A percentile compares a stretch with the other conserved stretches of the same genome.
Evolutionary conservation across 2,113 vertebrate genomes (phyloP).

Genomic region (Heterotis niloticus): DNA sequence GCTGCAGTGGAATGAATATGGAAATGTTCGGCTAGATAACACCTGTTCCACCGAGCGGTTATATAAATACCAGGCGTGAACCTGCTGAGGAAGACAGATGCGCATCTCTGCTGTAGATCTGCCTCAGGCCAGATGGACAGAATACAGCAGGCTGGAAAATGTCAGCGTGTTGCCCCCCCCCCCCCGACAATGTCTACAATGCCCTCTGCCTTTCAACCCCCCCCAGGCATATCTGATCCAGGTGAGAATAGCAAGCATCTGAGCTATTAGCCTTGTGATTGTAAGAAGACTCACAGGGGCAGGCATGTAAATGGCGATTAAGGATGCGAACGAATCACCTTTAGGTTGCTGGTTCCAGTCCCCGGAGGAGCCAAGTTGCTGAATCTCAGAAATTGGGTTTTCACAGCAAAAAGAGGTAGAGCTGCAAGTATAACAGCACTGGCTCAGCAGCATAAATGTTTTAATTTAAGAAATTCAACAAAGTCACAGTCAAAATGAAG

Average conservation of each 20-base stretch:
- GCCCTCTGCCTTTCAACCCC: not conserved
- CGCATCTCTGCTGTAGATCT: not conserved
- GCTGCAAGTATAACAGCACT: too few relatives aligned
- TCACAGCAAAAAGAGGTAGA: too few relatives aligned
- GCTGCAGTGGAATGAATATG: conserved; percentile 13
- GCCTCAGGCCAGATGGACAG: not conserved
- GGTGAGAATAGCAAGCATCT: not conserved
- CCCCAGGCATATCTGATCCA: not conserved
- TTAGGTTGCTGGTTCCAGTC: too few relatives aligned
- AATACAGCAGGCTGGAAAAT: not conserved
- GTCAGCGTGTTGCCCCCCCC: not conserved
- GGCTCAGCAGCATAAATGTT: too few relatives aligned
- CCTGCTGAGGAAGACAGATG: conserved; percentile 21
- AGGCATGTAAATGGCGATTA: too few relatives aligned
- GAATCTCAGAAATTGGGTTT: too few relatives aligned
- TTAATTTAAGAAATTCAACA: too few relatives aligned
- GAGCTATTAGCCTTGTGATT: not conserved
- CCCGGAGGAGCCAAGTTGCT: too few relatives aligned
- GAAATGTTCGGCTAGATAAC: conserved; percentile 19
- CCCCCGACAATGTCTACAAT: not conserved
- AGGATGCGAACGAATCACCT: too few relatives aligned
- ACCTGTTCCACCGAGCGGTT: conserved; percentile 23
- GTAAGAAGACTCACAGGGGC: not conserved
- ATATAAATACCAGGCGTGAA: conserved; percentile 16
- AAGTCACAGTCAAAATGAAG: too few relatives aligned